Evolutionary conservation across 2,888 invertebrate species (phyloP).

Genomic region (Sesia apiformis): DNA sequence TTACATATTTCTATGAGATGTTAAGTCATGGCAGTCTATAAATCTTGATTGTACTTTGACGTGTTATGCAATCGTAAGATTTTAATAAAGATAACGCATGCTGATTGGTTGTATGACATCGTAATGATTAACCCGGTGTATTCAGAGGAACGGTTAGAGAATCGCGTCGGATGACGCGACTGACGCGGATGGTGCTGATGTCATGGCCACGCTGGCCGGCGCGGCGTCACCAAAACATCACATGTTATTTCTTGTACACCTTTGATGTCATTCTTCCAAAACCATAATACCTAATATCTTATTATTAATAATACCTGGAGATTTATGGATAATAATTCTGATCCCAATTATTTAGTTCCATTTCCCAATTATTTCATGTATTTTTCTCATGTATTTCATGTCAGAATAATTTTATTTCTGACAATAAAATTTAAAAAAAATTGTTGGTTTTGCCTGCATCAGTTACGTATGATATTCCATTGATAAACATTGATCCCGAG

Average conservation of each 20-base stretch:
- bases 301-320: too few relatives aligned
- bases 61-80: slow-evolving; percentile 30
- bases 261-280: too few relatives aligned
- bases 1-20: too few relatives aligned
- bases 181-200: slow-evolving; percentile 58
- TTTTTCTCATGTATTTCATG: too few relatives aligned
- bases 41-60: not conserved
- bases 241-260: not conserved
- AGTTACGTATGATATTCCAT: slow-evolving; percentile 20
- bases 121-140: slow-evolving; percentile 41
- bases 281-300: too few relatives aligned
- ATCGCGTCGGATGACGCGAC: slow-evolving; percentile 49
- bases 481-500: slow-evolving; percentile 41
- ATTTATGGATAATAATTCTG: too few relatives aligned
- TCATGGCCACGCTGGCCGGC: slow-evolving; percentile 44
- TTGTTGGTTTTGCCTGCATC: too few relatives aligned
- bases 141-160: slow-evolving; percentile 29
- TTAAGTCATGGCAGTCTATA: not conserved
- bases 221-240: slow-evolving; percentile 14
- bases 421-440: too few relatives aligned
- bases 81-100: slow-evolving; percentile 35
- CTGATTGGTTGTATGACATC: slow-evolving; percentile 45
- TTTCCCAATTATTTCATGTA: too few relatives aligned
- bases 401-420: too few relatives aligned
- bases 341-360: too few relatives aligned